phyloP scores from a whole-genome alignment of 1,140 invertebrate genomes.

The Saccostrea cuccullata region DNA sequence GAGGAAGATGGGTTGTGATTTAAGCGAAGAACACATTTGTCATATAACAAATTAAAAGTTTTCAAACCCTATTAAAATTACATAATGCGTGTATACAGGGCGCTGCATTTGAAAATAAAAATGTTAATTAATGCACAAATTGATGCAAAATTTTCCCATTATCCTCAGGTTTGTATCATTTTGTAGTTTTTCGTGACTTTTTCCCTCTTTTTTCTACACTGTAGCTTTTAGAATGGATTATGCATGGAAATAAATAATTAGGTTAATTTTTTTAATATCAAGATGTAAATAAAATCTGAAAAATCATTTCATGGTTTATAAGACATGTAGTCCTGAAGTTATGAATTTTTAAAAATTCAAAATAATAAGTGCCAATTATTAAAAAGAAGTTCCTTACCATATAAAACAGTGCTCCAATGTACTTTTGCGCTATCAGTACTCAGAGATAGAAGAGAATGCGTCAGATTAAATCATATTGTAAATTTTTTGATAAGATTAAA shows the following conservation, averaged over 20 bases:
- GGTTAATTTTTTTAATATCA: no score
- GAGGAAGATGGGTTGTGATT: not conserved
- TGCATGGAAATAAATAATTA: no score
- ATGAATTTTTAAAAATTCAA: no score
- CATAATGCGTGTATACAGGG: not conserved
- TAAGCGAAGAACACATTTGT: not conserved
- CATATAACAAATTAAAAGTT: not conserved
- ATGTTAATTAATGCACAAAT: not conserved
- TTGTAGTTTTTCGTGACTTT: not conserved
- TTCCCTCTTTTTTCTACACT: not conserved
- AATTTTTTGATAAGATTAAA: constrained; percentile 21
- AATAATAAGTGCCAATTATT: not conserved
- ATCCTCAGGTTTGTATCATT: not conserved
- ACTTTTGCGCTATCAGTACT: not conserved
- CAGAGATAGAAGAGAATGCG: not conserved
- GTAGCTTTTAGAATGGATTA: no score
- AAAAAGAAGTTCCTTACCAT: not conserved
- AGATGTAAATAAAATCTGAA: no score
- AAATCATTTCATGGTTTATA: no score
- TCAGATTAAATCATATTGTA: constrained; percentile 14
- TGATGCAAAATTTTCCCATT: not conserved
- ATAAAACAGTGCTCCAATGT: not conserved
- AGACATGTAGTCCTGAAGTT: no score
- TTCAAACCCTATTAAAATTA: not conserved
- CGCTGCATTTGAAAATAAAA: not conserved